These are phyloP conservation scores for Polypedilum pembai DNA, from an alignment of 1,140 invertebrate genomes.

Conservation along the genomic window DNA sequence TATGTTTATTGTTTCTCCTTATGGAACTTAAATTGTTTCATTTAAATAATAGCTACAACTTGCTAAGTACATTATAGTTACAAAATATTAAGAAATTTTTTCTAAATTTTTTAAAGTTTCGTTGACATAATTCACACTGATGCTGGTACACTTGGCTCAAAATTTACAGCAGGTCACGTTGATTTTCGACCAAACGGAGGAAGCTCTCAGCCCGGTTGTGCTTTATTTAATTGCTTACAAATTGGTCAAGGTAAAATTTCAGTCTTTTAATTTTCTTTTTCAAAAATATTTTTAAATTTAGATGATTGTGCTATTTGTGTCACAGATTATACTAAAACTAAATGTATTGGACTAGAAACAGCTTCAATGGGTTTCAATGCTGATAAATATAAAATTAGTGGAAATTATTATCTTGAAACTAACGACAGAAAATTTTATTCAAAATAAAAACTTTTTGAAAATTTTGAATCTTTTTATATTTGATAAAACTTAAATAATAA, in stretches of 20 bases:
- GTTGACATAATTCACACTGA: conserved; percentile 62
- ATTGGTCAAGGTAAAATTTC: too few relatives aligned
- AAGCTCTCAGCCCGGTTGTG: conserved; percentile 49
- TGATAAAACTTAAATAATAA: too few relatives aligned
- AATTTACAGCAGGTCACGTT: conserved; percentile 55
- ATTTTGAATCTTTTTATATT: too few relatives aligned
- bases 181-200: conserved; percentile 72
- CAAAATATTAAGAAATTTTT: background rate
- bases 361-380: background rate
- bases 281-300: background rate
- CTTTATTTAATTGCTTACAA: too few relatives aligned
- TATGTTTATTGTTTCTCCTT: too few relatives aligned
- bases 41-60: too few relatives aligned
- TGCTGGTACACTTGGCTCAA: conserved; percentile 61
- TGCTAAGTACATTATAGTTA: too few relatives aligned
- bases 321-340: background rate
- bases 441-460: too few relatives aligned
- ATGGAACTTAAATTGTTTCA: too few relatives aligned
- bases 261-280: too few relatives aligned
- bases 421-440: background rate
- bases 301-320: conserved; percentile 42
- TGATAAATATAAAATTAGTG: background rate
- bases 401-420: background rate
- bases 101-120: background rate
- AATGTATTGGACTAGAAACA: background rate